These are phyloP conservation scores for Acanthaster planci DNA, from an alignment of 35 echinoderm and acorn worm species.

Conservation along the genomic window DNA sequence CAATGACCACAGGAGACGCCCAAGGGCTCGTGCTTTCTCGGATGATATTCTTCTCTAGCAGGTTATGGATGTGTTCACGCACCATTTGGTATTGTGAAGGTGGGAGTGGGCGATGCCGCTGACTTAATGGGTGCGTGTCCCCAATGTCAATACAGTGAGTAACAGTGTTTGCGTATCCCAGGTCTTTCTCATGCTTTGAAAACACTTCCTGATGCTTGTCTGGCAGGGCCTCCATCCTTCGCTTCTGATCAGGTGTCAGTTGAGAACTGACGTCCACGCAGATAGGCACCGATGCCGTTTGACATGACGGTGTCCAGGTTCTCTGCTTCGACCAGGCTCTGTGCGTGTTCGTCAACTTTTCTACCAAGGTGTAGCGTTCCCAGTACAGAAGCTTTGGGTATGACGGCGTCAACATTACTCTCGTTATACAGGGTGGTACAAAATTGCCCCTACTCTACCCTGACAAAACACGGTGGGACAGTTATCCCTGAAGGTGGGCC, in stretches of 20 bases:
- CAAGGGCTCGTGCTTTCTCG: constrained; percentile 36
- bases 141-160: neutral
- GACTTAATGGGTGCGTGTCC: neutral
- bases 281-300: too few relatives aligned
- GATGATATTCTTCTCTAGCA: constrained; percentile 6
- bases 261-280: neutral
- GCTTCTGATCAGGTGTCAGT: neutral
- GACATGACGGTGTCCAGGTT: too few relatives aligned
- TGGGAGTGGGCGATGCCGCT: constrained; percentile 10
- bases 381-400: neutral
- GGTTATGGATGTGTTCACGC: neutral
- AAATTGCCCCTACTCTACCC: neutral
- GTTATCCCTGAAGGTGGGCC: too few relatives aligned
- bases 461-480: too few relatives aligned
- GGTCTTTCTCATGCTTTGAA: constrained; percentile 7
- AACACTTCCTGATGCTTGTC: neutral
- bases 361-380: neutral
- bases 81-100: neutral
- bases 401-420: neutral
- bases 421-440: neutral
- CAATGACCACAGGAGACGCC: constrained; percentile 20
- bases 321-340: neutral
- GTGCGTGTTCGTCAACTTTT: neutral
- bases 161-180: constrained; percentile 22
- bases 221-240: neutral